Evolutionary conservation across 2,113 vertebrate genomes (phyloP), one percentile per base, ranked within the genome.

Genomic region (Indicator indicator): DNA sequence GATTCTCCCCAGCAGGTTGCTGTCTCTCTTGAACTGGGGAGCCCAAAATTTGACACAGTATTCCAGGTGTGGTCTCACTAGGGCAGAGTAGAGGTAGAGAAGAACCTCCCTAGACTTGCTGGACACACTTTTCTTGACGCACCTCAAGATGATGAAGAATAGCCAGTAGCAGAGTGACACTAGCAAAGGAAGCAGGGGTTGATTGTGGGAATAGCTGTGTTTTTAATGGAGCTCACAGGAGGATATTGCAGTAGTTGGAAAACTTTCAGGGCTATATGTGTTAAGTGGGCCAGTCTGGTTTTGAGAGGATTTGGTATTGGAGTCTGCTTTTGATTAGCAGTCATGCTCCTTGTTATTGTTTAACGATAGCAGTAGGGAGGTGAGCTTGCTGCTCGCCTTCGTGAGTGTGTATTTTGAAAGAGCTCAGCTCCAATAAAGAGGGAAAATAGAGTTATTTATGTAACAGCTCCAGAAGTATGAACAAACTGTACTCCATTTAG

Each of bases 371-470:
- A 74, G 91, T 80, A 44, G 82, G 82, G 93, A 96, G 94, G 89
- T 94, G 67, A 92, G 82, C 82, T 95, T 88, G 78, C 94, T 77
- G 68, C 19, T 95, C 72, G 13, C 64, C 40, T 94, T 89, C 69
- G 74, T 70, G 75, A 87, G 93, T 95, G 82, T 95, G 54, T 96
- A 86, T 96, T 95, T 97, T 89, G 84, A 88, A 86, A 95, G 91
- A 96, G 84, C 87, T 96, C 96, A 79, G 85, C 71, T 92, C 93
- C 93, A 96, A 74, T 91, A 91, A 92, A 88, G 94, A 86, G 83
- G 86, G 88, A 83, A 95, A 95, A 94, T 74, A 86, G 32, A 76
- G 73, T 92, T 95, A 90, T 96, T 96, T 96, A 96, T 96, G 80
- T 94, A 96, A 94, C 88, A 90, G 90, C 94, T 93, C 84, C 79